Conservation (phyloP, 2,888 invertebrate genomes). For the Dascillus cervinus region DNA sequence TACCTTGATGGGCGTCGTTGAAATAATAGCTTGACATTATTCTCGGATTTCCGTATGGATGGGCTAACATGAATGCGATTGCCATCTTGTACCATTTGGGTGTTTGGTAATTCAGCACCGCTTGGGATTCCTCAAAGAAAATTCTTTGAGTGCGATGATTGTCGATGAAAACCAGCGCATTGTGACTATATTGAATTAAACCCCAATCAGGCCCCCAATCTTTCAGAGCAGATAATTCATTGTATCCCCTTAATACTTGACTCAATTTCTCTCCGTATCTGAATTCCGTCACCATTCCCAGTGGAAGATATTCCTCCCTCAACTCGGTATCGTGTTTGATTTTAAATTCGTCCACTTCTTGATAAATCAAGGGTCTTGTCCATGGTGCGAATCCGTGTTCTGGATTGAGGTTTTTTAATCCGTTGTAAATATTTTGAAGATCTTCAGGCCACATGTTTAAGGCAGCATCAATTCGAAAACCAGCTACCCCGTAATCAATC, state of each 20-base stretch:
- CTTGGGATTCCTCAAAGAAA: no score
- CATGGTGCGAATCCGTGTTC: slow-evolving; percentile 56
- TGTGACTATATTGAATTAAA: slow-evolving; percentile 45
- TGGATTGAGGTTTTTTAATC: slow-evolving; percentile 55
- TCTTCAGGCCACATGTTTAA: slow-evolving; percentile 77
- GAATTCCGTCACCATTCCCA: slow-evolving; percentile 72
- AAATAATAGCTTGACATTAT: slow-evolving; percentile 84
- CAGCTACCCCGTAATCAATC: slow-evolving; percentile 59
- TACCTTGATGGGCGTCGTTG: slow-evolving; percentile 44
- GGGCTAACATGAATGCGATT: slow-evolving; percentile 79
- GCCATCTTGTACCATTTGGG: slow-evolving; percentile 65
- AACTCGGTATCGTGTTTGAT: slow-evolving; percentile 24
- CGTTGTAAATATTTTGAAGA: slow-evolving; percentile 56
- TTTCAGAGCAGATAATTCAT: slow-evolving; percentile 55
- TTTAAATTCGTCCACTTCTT: slow-evolving; percentile 72
- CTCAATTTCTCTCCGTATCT: slow-evolving; percentile 49
- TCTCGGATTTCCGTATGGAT: slow-evolving; percentile 70
- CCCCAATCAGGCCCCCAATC: slow-evolving; percentile 62
- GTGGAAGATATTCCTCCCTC: slow-evolving; percentile 40
- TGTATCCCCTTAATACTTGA: slow-evolving; percentile 50
- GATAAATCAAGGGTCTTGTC: slow-evolving; percentile 61
- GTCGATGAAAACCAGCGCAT: slow-evolving; percentile 33
- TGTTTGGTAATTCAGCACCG: slow-evolving; percentile 61
- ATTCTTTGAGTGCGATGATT: slow-evolving; percentile 76
- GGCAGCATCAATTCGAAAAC: slow-evolving; percentile 72